phyloP scores from a whole-genome alignment of 1,140 invertebrate genomes.

The Tetramorium alpestre region DNA sequence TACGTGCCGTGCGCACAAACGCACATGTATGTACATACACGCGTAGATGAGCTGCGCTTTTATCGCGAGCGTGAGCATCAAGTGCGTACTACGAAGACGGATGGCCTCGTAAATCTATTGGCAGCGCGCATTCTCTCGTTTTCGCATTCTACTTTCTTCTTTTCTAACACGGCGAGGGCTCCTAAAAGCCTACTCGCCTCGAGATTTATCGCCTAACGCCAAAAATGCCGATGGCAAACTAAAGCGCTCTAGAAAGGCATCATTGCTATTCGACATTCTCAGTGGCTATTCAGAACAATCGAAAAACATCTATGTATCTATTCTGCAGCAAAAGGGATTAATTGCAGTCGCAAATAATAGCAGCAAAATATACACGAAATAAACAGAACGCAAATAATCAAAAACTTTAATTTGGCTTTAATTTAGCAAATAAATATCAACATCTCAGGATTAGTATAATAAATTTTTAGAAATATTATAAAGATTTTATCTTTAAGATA shows the following conservation, averaged over 20 bases:
- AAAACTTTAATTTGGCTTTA: neutral
- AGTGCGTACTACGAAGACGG: slow-evolving; percentile 73
- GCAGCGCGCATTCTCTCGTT: slow-evolving; percentile 66
- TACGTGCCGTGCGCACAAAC: slow-evolving; percentile 21
- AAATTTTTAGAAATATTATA: neutral
- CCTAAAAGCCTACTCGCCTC: slow-evolving; percentile 25
- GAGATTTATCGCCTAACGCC: slow-evolving; percentile 68
- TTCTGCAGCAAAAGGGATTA: neutral
- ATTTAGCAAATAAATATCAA: neutral
- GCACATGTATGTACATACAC: slow-evolving; percentile 4
- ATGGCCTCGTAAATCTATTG: slow-evolving; percentile 82
- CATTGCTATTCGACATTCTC: slow-evolving; percentile 11
- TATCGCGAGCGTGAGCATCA: slow-evolving; percentile 56
- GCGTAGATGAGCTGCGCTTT: slow-evolving; percentile 57
- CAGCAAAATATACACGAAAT: neutral
- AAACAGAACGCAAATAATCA: neutral
- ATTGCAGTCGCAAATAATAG: neutral
- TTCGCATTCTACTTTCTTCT: slow-evolving; percentile 62
- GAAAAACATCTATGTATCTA: neutral
- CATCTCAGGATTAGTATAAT: neutral
- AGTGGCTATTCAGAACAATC: neutral
- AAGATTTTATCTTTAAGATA: neutral
- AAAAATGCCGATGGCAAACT: slow-evolving; percentile 55
- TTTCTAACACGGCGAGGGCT: slow-evolving; percentile 31
- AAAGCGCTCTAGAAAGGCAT: neutral